Percentiles rank a stretch among this genome's conserved stretches.
Evolutionary conservation across 1,140 invertebrate genomes (phyloP).

Genomic region (Pseudomyrmex dendroicus): DNA sequence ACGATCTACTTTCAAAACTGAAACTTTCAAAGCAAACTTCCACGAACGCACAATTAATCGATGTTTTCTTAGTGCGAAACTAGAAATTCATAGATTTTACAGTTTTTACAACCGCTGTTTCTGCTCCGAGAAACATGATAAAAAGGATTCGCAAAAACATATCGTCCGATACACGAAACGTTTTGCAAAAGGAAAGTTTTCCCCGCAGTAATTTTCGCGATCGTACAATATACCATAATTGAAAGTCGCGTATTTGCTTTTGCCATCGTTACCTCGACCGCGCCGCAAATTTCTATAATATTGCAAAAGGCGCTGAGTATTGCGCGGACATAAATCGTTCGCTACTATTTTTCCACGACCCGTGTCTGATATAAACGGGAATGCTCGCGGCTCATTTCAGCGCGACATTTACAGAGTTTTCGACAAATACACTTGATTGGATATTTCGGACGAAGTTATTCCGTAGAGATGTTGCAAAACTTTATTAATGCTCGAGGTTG

Average conservation of each 20-base stretch:
- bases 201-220: slow-evolving; percentile 27
- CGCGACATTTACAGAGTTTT: slow-evolving; percentile 9
- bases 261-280: slow-evolving; percentile 9
- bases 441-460: slow-evolving; percentile 38
- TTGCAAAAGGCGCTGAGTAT: slow-evolving; percentile 45
- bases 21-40: background rate
- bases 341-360: slow-evolving; percentile 24
- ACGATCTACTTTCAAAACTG: slow-evolving; percentile 11
- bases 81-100: background rate
- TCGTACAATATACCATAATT: slow-evolving; percentile 52
- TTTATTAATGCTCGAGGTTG: slow-evolving; percentile 24
- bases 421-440: slow-evolving; percentile 24
- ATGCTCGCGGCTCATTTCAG: slow-evolving; percentile 3
- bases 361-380: slow-evolving; percentile 23
- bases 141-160: background rate
- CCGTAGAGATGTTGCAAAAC: background rate
- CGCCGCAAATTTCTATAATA: slow-evolving; percentile 43
- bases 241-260: slow-evolving; percentile 50
- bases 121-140: background rate
- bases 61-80: background rate
- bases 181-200: slow-evolving; percentile 11
- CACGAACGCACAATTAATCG: slow-evolving; percentile 12
- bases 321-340: slow-evolving; percentile 34
- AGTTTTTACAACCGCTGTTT: background rate
- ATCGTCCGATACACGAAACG: background rate